Evolutionary conservation across 1,140 invertebrate genomes (phyloP), one percentile per base, ranked within the genome.

Genomic region (Pseudobourletiella spinata): DNA sequence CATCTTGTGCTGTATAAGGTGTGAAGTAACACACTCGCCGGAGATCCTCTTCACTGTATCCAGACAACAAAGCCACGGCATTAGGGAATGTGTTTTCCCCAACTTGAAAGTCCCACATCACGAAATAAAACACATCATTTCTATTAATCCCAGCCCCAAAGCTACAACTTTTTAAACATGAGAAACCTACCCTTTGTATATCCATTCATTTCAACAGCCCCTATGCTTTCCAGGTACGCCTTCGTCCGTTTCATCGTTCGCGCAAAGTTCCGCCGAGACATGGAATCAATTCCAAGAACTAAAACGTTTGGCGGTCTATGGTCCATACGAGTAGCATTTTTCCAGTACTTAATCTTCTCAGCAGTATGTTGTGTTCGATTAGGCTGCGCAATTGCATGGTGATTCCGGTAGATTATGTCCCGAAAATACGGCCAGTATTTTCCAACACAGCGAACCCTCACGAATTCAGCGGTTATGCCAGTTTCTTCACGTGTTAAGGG

Each of bases 151-250:
- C n/a, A n/a, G n/a, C n/a, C n/a, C n/a, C n/a, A n/a, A n/a, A n/a
- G n/a, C n/a, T n/a, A n/a, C n/a, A n/a, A n/a, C n/a, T n/a, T n/a
- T n/a, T n/a, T n/a, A n/a, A n/a, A n/a, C n/a, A n/a, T n/a, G n/a
- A n/a, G n/a, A n/a, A n/a, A n/a, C n/a, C 39, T 26, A 65, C 57
- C 63, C 64, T 69, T 69, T 55, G 61, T 66, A 35, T 69, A 69
- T 2, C 67, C 67, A 8, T 61, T 22, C 67, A 69, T 69, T 64
- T 69, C 64, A 26, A 66, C 43, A 8, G 67, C 67, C 26, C 64
- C 67, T 1, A 66, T 46, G 14, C 57, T 42, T 25, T 64, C 25
- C 18, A 69, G 59, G n/a, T 35, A 60, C 30, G 58, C 30, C 43
- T 48, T 57, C 3, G 67, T 69, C 43, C 62, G 63, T 29, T 32